Conservation (phyloP, 2,113 vertebrate genomes). For the Microcebus lehilahytsara region DNA sequence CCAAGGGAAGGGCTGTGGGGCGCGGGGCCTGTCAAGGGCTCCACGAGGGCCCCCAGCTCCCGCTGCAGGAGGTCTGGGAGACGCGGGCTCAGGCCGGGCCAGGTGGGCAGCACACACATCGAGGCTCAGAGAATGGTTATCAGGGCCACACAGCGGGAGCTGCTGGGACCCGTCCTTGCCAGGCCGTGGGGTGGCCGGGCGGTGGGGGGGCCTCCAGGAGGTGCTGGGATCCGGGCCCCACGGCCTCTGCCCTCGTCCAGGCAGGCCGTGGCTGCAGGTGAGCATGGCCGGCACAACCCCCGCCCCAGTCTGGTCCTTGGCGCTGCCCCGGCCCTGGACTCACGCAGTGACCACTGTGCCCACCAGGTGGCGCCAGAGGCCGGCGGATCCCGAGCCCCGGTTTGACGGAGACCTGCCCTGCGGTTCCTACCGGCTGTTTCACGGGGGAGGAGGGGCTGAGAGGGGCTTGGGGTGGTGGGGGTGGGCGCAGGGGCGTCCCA, state of each 20-base stretch:
- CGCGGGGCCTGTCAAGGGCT: not conserved
- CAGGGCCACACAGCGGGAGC: not conserved
- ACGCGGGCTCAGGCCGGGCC: not conserved
- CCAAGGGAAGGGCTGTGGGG: not conserved
- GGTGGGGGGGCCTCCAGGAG: no score
- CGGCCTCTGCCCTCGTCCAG: not conserved
- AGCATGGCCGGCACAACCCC: not conserved
- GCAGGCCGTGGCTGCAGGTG: not conserved
- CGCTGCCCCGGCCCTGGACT: not conserved
- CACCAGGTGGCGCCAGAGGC: constrained; percentile 62
- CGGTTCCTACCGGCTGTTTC: no score
- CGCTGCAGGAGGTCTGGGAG: no score
- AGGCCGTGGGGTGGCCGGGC: not conserved
- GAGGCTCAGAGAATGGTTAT: not conserved
- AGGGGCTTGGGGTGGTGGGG: fast-evolving
- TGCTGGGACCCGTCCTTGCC: no score
- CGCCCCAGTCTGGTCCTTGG: no score
- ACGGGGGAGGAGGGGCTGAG: no score
- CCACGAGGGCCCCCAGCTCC: not conserved
- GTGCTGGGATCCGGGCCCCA: not conserved
- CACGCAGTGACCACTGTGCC: not conserved
- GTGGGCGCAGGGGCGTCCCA: no score
- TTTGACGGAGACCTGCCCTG: no score
- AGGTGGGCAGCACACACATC: not conserved
- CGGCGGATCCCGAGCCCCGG: fast-evolving